Evolutionary conservation across 2,888 invertebrate species (phyloP), one percentile per base, ranked within the genome.

Genomic region (Heliconius aoede): DNA sequence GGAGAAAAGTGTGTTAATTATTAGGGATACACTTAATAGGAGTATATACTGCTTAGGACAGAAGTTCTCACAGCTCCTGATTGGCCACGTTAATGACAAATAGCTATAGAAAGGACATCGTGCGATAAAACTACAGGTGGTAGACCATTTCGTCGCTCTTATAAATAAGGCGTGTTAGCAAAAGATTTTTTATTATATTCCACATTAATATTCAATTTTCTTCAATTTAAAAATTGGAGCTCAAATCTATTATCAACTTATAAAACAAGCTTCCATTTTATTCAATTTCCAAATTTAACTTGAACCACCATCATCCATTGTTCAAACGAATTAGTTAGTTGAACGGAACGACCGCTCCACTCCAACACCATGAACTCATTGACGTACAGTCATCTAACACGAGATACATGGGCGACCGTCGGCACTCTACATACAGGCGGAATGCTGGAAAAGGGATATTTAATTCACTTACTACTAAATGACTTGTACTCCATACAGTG

Each of bases 341-440:
- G 32, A 28, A 68, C 51, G 15, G 5, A 68, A 55, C 55, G 13
- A 69, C 28, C 55, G 32, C 15, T 13, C 30, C 21, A 11, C 28
- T 51, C 55, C 9, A 69, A 32, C 28, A 30, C 30, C 51, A 55
- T 69, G 55, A 55, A 55, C 30, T 32, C 55, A 69, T 55, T 69
- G 69, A 69, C 69, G 30, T 30, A 28, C 28, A 40, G 51, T 69
- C 51, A 69, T 74, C 69, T 55, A 62, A 36, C 21, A 61, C 61
- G 74, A 69, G 30, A 74, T 32, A 69, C 69, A 62, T 36, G 24
- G 46, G 5, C 68, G 60, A 69, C 61, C 61, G 60, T 74, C 74
- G 69, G 51, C 51, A 61, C 61, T 55, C 32, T 51, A 55, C 15
- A 51, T 69, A 24, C 61, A 62, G 69, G 61, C 60, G 61, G 60